Percentiles rank a stretch among this genome's conserved stretches.
Conservation (phyloP, 2,888 invertebrate genomes). For the Aphrophora alni region DNA sequence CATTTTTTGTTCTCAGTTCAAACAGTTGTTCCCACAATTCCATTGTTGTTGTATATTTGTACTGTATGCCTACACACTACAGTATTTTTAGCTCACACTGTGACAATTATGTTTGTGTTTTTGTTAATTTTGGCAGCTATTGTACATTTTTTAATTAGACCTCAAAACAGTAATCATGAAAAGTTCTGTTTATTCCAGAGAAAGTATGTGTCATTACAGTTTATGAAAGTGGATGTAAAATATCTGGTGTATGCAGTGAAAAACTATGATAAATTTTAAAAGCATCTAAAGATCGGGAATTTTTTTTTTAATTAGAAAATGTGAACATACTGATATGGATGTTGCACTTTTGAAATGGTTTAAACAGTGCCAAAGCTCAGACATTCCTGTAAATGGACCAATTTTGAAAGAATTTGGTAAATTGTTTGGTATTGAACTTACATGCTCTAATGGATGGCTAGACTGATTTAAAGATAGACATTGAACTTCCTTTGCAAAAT, state of each 20-base stretch:
- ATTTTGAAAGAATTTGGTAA: conserved; percentile 19
- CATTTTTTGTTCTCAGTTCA: too few relatives aligned
- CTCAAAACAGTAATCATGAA: conserved; percentile 14
- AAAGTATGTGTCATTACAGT: conserved; percentile 20
- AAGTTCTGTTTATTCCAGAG: conserved; percentile 14
- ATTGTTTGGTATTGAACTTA: conserved; percentile 15
- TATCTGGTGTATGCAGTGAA: conserved; percentile 9
- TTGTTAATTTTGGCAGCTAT: too few relatives aligned
- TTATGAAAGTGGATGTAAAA: conserved; percentile 18
- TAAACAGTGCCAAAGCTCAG: conserved; percentile 10
- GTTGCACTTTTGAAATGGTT: conserved; percentile 29
- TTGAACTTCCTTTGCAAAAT: too few relatives aligned
- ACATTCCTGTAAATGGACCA: conserved; percentile 17
- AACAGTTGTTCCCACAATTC: too few relatives aligned
- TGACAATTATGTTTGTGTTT: too few relatives aligned
- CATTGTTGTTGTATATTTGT: too few relatives aligned
- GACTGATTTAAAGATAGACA: conserved; percentile 29
- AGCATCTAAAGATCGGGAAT: neutral
- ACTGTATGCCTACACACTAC: too few relatives aligned
- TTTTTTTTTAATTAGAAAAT: neutral
- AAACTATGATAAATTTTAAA: conserved; percentile 28
- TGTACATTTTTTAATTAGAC: neutral
- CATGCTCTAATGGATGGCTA: conserved; percentile 22
- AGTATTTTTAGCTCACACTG: too few relatives aligned
- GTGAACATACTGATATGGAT: conserved; percentile 17